Percentiles rank a stretch among this genome's conserved stretches.
Evolutionary conservation across 2,113 vertebrate genomes (phyloP).

Genomic region (Pangasianodon gigas): DNA sequence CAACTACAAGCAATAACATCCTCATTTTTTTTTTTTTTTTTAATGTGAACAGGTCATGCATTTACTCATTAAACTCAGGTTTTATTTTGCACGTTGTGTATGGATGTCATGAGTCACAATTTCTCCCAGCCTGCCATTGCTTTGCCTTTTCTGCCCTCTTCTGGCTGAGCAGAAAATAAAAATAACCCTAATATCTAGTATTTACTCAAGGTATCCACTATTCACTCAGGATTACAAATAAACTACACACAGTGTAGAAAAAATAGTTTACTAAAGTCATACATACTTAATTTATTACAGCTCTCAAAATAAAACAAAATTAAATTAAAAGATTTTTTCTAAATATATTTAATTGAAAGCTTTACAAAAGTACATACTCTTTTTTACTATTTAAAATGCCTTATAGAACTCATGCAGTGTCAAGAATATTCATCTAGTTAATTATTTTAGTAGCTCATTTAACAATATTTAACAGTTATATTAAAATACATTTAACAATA

Average conservation of each 20-base stretch:
- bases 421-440: not conserved
- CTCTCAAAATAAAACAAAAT: not conserved
- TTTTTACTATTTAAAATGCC: not conserved
- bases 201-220: not conserved
- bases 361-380: not conserved
- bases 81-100: not conserved
- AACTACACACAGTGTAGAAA: not conserved
- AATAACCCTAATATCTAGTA: not conserved
- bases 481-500: no score
- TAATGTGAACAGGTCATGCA: not conserved
- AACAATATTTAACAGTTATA: no score
- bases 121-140: not conserved
- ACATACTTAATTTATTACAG: not conserved
- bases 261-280: not conserved
- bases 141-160: constrained; percentile 44
- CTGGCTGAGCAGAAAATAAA: constrained; percentile 10
- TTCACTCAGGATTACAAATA: not conserved
- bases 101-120: not conserved
- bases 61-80: not conserved
- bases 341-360: not conserved
- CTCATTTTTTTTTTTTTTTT: not conserved
- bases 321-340: not conserved
- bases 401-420: not conserved
- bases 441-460: not conserved
- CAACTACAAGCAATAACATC: not conserved